Conservation (phyloP, 2,888 invertebrate species). For the Heteropelma amictum region DNA sequence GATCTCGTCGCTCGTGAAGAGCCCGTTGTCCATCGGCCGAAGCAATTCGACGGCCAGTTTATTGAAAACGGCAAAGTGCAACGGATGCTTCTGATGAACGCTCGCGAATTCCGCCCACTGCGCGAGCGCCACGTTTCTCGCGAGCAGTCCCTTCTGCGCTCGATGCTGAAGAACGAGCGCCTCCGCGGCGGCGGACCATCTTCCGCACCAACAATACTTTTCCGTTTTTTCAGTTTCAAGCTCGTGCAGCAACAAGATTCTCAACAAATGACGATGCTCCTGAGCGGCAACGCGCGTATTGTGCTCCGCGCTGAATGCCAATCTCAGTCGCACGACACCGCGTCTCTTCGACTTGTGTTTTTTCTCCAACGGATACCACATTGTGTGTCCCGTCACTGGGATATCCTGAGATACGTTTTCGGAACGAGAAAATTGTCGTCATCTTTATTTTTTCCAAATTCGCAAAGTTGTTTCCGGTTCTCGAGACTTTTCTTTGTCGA, state of each 20-base stretch:
- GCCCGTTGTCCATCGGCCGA: constrained; percentile 82
- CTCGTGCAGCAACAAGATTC: constrained; percentile 88
- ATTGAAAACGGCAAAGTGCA: constrained; percentile 90
- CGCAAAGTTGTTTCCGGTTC: too few species aligned
- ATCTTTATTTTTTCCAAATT: too few species aligned
- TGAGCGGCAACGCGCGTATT: constrained; percentile 91
- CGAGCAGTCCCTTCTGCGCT: constrained; percentile 93
- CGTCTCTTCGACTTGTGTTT: constrained; percentile 90
- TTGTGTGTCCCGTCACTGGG: constrained; percentile 93
- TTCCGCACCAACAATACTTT: constrained; percentile 90
- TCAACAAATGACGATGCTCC: constrained; percentile 89
- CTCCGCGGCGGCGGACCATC: constrained; percentile 89
- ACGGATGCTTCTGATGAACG: constrained; percentile 89
- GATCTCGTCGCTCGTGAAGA: constrained; percentile 81
- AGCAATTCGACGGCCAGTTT: constrained; percentile 86
- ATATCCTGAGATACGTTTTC: constrained; percentile 83
- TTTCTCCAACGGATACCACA: constrained; percentile 95
- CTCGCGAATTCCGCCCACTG: constrained; percentile 89
- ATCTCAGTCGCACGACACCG: constrained; percentile 90
- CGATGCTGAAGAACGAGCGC: constrained; percentile 94
- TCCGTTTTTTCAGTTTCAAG: constrained; percentile 86
- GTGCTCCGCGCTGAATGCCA: constrained; percentile 92
- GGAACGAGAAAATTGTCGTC: neutral
- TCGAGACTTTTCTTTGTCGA: too few species aligned
- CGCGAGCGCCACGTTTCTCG: constrained; percentile 84